These are phyloP conservation scores for Chymomyza costata DNA, from an alignment of 1,140 invertebrate genomes.

Conservation along the genomic window DNA sequence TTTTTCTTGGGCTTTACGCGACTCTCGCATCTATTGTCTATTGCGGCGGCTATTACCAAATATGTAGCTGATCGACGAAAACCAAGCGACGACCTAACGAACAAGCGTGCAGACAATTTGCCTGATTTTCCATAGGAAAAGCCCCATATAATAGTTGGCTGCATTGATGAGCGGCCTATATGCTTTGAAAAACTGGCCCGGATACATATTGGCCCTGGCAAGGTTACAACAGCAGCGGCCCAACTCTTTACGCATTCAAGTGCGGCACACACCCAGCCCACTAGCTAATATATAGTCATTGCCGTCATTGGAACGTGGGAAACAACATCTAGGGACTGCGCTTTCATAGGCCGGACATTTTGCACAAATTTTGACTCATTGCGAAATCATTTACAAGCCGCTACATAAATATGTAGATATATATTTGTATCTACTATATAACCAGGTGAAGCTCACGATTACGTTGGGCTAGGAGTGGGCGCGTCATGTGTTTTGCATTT, in stretches of 20 bases:
- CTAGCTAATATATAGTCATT: not conserved
- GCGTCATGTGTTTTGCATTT: constrained; percentile 54
- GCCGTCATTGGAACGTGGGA: constrained; percentile 43
- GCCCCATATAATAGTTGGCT: constrained; percentile 47
- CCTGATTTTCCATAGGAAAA: constrained; percentile 69
- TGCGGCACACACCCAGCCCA: constrained; percentile 52
- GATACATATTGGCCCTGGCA: constrained; percentile 19
- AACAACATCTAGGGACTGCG: constrained; percentile 10
- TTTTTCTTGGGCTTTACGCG: constrained; percentile 35
- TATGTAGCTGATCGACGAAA: constrained; percentile 23
- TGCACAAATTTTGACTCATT: constrained; percentile 18
- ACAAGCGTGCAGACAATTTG: no score
- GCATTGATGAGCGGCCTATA: constrained; percentile 10
- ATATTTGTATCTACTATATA: no score
- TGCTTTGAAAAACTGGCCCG: constrained; percentile 28
- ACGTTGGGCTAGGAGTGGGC: constrained; percentile 18
- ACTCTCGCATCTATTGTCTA: constrained; percentile 43
- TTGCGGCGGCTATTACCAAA: constrained; percentile 36
- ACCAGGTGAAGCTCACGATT: no score
- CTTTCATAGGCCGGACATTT: constrained; percentile 42
- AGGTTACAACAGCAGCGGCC: constrained; percentile 5
- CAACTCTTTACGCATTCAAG: constrained; percentile 39
- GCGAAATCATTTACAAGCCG: no score
- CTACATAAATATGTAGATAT: constrained; percentile 2
- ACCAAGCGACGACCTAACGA: no score